Conservation (phyloP, 2,888 invertebrate genomes). For the Philereme transversata region DNA sequence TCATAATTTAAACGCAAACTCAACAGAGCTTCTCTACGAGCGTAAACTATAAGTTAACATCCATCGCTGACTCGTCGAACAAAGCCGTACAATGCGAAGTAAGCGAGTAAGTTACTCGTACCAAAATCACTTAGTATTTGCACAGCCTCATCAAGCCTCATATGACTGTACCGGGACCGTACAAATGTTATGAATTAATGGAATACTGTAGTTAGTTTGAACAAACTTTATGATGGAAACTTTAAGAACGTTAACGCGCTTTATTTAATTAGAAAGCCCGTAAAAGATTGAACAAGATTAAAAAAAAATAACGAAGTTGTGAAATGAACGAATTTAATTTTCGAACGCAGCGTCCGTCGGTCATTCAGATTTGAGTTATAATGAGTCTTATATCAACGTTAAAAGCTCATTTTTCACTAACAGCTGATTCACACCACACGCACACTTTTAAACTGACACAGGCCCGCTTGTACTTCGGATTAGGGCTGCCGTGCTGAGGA, state of each 20-base stretch:
- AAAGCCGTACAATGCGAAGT: constrained; percentile 44
- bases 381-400: no score
- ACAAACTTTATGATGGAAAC: no score
- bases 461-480: constrained; percentile 23
- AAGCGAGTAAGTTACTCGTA: constrained; percentile 45
- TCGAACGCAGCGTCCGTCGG: no score
- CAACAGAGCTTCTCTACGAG: constrained; percentile 57
- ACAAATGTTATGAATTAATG: no score
- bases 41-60: constrained; percentile 52
- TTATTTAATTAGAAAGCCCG: no score
- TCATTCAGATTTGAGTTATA: not conserved
- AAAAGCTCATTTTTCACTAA: constrained; percentile 3
- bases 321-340: no score
- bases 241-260: no score
- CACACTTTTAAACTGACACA: constrained; percentile 7
- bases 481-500: constrained; percentile 36
- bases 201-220: no score
- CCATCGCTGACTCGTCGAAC: constrained; percentile 49
- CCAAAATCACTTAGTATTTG: constrained; percentile 59
- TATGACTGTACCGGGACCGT: no score
- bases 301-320: no score
- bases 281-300: no score
- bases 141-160: constrained; percentile 38
- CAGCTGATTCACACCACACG: not conserved
- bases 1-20: constrained; percentile 66